These are phyloP conservation scores for Cynopterus sphinx DNA, from an alignment of 2,797 vertebrate genomes.

Conservation along the genomic window DNA sequence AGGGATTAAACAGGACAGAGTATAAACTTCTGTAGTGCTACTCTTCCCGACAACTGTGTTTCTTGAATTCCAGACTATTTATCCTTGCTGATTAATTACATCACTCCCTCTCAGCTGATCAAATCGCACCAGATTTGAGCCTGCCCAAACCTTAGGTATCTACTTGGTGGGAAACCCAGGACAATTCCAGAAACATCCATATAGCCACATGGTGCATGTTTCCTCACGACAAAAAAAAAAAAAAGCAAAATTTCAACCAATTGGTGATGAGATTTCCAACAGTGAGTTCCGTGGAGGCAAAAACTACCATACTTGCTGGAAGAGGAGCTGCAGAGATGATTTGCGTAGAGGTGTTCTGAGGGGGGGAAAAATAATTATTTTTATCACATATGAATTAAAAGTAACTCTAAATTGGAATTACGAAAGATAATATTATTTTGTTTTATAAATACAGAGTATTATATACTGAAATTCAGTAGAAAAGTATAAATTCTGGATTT, in stretches of 20 bases:
- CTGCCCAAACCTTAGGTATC: not conserved
- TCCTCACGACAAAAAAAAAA: not conserved
- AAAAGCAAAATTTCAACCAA: not conserved
- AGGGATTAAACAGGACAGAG: not conserved
- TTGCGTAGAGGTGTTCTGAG: not conserved
- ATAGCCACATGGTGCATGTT: not conserved
- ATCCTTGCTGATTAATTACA: not conserved
- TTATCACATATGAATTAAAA: not conserved
- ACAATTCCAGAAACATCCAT: not conserved
- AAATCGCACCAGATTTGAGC: not conserved
- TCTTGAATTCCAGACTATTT: not conserved
- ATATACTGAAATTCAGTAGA: not conserved
- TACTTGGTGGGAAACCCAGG: not conserved
- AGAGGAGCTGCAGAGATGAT: not conserved
- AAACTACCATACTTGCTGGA: not conserved
- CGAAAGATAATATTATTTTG: not conserved
- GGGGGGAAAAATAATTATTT: not conserved
- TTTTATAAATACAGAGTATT: slow-evolving; percentile 3
- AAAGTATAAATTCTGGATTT: slow-evolving; percentile 8
- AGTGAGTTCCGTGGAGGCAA: not conserved
- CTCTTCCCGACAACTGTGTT: not conserved
- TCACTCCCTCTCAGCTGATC: not conserved
- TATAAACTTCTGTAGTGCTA: not conserved
- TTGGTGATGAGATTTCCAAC: not conserved
- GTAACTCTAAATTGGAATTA: slow-evolving; percentile 41